phyloP scores from a whole-genome alignment of 2,888 invertebrate species.

The Drosophila acutilabella region DNA sequence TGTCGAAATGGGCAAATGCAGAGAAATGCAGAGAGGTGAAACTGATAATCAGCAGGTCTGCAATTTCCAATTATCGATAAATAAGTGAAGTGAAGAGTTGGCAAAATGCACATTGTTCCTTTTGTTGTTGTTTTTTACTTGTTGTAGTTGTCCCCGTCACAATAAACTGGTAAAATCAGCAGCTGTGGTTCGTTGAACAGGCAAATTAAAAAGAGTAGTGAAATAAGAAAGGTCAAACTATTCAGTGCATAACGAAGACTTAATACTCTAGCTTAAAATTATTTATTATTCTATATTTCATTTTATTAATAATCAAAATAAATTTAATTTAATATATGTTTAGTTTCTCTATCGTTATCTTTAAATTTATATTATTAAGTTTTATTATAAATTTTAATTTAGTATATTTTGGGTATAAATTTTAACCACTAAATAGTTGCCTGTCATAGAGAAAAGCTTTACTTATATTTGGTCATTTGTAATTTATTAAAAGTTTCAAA shows the following conservation, averaged over 20 bases:
- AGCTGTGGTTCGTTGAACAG: constrained; percentile 47
- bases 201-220: constrained; percentile 45
- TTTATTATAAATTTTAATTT: no score
- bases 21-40: neutral
- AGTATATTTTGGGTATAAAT: no score
- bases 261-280: constrained; percentile 14
- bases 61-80: constrained; percentile 77
- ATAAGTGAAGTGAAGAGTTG: constrained; percentile 69
- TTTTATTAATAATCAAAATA: no score
- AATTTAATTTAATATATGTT: no score
- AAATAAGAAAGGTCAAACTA: constrained; percentile 10
- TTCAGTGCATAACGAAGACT: neutral
- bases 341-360: no score
- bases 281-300: no score
- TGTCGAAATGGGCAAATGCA: constrained; percentile 25
- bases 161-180: constrained; percentile 61
- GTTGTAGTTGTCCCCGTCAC: constrained; percentile 14
- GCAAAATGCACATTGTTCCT: constrained; percentile 38
- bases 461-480: no score
- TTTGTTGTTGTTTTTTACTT: neutral
- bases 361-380: no score
- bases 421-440: no score
- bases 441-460: no score
- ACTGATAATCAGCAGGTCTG: constrained; percentile 37
- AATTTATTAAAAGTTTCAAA: no score